Percentiles rank a stretch among this genome's conserved stretches.
phyloP scores from a whole-genome alignment of 64 coral and sea anemone genomes.

The Montipora efflorescens region DNA sequence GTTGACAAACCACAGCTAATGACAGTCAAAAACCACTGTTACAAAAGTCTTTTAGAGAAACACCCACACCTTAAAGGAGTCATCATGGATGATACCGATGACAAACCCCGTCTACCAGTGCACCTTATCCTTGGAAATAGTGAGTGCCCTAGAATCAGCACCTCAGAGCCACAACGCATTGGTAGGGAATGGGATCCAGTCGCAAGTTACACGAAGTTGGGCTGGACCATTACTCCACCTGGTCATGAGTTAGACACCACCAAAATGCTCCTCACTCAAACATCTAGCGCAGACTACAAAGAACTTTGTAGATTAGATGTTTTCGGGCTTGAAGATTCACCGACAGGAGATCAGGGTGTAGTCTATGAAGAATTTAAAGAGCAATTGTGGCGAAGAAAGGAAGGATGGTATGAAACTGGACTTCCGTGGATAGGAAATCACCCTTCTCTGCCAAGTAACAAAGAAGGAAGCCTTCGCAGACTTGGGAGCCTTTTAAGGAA shows the following conservation, averaged over 20 bases:
- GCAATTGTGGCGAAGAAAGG: too few species aligned
- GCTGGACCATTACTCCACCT: conserved; percentile 59
- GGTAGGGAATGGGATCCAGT: conserved; percentile 44
- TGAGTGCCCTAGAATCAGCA: conserved; percentile 68
- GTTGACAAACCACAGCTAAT: conserved; percentile 31
- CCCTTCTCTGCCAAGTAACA: too few species aligned
- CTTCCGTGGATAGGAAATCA: too few species aligned
- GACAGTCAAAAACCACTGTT: not conserved
- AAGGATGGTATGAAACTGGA: too few species aligned
- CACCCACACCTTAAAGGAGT: not conserved
- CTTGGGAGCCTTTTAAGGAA: conserved; percentile 42
- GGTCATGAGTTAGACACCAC: conserved; percentile 6
- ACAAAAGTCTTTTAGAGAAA: not conserved
- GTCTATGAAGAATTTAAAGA: too few species aligned
- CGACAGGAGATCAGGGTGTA: too few species aligned
- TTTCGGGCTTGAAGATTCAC: too few species aligned
- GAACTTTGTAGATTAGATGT: conserved; percentile 63
- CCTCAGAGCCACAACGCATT: not conserved
- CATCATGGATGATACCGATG: not conserved
- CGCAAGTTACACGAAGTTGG: conserved; percentile 47
- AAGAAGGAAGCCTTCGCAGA: too few species aligned
- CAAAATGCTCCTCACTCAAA: not conserved
- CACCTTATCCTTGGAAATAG: conserved; percentile 48
- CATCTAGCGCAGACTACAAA: conserved; percentile 41
- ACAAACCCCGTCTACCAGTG: conserved; percentile 18